These are phyloP conservation scores for Crematogaster levior DNA, from an alignment of 2,888 invertebrate genomes.

Conservation along the genomic window DNA sequence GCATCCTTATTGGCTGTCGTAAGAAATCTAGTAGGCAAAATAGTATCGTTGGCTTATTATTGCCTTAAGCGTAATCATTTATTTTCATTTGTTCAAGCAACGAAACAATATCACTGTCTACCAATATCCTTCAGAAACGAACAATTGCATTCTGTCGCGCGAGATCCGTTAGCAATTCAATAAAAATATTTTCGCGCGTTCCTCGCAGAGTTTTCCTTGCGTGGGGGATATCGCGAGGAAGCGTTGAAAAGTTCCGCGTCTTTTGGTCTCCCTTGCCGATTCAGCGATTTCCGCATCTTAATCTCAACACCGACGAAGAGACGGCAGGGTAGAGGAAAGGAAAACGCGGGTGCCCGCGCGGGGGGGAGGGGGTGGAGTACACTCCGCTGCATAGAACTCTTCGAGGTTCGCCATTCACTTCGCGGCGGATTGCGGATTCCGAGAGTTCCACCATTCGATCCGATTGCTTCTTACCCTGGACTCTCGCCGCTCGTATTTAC, in stretches of 20 bases:
- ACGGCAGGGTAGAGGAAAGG: slow-evolving; percentile 46
- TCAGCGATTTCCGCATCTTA: slow-evolving; percentile 77
- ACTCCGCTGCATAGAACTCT: slow-evolving; percentile 71
- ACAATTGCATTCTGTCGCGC: neutral
- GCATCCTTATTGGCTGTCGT: no score
- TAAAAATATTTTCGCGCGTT: slow-evolving; percentile 65
- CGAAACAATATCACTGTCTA: neutral
- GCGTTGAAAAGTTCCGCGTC: slow-evolving; percentile 51
- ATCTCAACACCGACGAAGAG: slow-evolving; percentile 68
- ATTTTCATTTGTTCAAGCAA: neutral
- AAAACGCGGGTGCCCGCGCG: slow-evolving; percentile 17
- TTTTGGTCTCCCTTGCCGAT: slow-evolving; percentile 73
- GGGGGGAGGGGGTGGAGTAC: slow-evolving; percentile 25
- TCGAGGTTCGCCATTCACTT: slow-evolving; percentile 80
- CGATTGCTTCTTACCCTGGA: slow-evolving; percentile 78
- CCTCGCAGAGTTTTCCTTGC: slow-evolving; percentile 30
- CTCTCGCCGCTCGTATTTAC: slow-evolving; percentile 73
- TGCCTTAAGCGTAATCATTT: neutral
- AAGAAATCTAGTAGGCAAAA: no score
- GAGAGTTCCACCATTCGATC: slow-evolving; percentile 80
- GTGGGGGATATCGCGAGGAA: slow-evolving; percentile 22
- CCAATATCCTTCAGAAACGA: neutral
- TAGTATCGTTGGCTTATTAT: no score
- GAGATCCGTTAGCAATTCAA: slow-evolving; percentile 34
- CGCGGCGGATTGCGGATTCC: slow-evolving; percentile 82